These are phyloP conservation scores for Eilema sororculum DNA, from an alignment of 2,888 invertebrate species.

Conservation along the genomic window DNA sequence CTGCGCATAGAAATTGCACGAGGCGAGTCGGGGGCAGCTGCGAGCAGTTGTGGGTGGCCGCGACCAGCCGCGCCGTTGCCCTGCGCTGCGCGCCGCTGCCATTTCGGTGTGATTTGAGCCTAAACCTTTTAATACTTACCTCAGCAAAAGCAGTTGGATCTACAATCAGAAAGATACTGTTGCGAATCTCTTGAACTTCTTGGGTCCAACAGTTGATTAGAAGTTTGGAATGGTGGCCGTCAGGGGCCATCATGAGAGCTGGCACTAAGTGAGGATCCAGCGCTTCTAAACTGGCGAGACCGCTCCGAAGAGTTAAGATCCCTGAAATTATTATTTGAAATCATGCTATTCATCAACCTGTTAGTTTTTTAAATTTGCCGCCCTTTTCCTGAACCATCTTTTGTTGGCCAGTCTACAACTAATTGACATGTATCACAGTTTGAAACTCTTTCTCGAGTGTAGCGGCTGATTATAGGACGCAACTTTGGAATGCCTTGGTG, in stretches of 20 bases:
- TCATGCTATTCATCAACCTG: too few relatives aligned
- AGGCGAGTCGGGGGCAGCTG: too few relatives aligned
- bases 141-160: constrained; percentile 90
- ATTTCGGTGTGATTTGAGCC: too few relatives aligned
- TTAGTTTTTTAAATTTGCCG: too few relatives aligned
- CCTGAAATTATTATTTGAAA: constrained; percentile 68
- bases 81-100: too few relatives aligned
- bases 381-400: too few relatives aligned
- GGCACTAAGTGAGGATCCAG: constrained; percentile 90
- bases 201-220: constrained; percentile 87
- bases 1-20: too few relatives aligned
- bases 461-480: not conserved
- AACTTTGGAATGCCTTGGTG: not conserved
- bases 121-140: constrained; percentile 81
- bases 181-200: constrained; percentile 87
- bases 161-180: constrained; percentile 88
- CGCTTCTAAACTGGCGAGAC: constrained; percentile 89
- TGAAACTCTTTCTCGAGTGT: not conserved
- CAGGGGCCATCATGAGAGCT: constrained; percentile 84
- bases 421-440: too few relatives aligned
- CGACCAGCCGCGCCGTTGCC: too few relatives aligned
- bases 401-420: too few relatives aligned
- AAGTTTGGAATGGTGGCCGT: constrained; percentile 81
- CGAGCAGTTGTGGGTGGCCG: too few relatives aligned
- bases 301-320: constrained; percentile 87